Conservation (phyloP, 2,888 invertebrate species). For the Drosophila maculinotata region DNA sequence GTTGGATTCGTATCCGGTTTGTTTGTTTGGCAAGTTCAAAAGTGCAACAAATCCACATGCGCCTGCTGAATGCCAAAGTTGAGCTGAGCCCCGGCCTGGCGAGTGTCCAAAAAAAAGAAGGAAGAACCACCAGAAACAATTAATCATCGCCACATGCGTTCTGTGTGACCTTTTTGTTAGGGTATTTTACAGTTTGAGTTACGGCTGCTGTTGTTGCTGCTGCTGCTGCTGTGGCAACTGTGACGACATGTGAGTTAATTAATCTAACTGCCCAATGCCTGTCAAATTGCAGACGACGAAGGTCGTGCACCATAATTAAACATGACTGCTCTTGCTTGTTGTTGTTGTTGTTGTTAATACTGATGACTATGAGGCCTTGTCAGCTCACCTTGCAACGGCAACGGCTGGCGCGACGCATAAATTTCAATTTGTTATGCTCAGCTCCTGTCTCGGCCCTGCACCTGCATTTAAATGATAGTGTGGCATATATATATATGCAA, state of each 20-base stretch:
- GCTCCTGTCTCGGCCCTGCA: neutral
- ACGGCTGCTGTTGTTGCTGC: too few species aligned
- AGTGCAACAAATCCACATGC: slow-evolving; percentile 43
- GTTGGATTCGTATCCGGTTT: slow-evolving; percentile 14
- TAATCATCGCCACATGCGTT: slow-evolving; percentile 67
- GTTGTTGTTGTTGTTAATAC: slow-evolving; percentile 20
- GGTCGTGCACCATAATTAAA: slow-evolving; percentile 65
- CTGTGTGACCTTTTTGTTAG: slow-evolving; percentile 40
- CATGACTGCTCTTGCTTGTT: slow-evolving; percentile 40
- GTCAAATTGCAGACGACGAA: slow-evolving; percentile 65
- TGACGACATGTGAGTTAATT: slow-evolving; percentile 73
- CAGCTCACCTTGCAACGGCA: slow-evolving; percentile 32
- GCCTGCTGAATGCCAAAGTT: slow-evolving; percentile 51
- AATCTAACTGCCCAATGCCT: slow-evolving; percentile 69
- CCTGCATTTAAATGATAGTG: slow-evolving; percentile 21
- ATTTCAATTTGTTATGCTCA: slow-evolving; percentile 72
- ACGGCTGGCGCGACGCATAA: slow-evolving; percentile 62
- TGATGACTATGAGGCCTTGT: slow-evolving; percentile 4
- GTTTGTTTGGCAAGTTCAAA: slow-evolving; percentile 30
- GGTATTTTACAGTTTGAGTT: neutral
- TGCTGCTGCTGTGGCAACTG: too few species aligned
- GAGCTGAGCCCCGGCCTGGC: slow-evolving; percentile 34
- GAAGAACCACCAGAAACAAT: slow-evolving; percentile 41
- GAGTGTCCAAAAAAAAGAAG: slow-evolving; percentile 27
- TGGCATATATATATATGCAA: slow-evolving; percentile 66